These are phyloP conservation scores for Gryllus longicercus DNA, from an alignment of 2,888 invertebrate species.

Conservation along the genomic window DNA sequence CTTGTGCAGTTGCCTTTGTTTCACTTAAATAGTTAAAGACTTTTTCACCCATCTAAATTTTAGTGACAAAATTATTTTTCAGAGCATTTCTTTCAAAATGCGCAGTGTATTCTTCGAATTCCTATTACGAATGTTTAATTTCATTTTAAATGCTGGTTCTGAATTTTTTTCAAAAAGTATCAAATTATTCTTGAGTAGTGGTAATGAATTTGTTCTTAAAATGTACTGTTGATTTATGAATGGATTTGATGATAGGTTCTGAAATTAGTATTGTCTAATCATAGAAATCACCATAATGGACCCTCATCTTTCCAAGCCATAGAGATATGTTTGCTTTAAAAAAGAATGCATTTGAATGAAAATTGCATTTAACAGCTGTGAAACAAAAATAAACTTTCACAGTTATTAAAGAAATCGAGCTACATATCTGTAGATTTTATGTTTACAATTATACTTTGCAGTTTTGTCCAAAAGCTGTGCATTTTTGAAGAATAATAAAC, in stretches of 20 bases:
- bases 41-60: neutral
- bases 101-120: neutral
- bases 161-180: too few relatives aligned
- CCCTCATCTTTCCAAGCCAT: too few relatives aligned
- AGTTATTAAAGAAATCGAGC: neutral
- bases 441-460: conserved; percentile 8
- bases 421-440: neutral
- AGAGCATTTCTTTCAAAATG: conserved; percentile 1
- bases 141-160: too few relatives aligned
- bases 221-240: too few relatives aligned
- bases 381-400: neutral
- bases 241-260: too few relatives aligned
- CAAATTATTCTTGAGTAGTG: too few relatives aligned
- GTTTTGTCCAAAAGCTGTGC: conserved; percentile 19
- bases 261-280: too few relatives aligned
- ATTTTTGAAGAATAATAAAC: conserved; percentile 30
- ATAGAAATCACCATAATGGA: too few relatives aligned
- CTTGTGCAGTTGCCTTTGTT: conserved; percentile 17
- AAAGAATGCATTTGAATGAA: neutral
- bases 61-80: neutral
- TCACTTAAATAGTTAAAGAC: conserved; percentile 17
- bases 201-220: too few relatives aligned
- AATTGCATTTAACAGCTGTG: neutral
- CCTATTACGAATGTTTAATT: too few relatives aligned
- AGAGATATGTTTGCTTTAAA: too few relatives aligned